Evolutionary conservation across 2,888 invertebrate species (phyloP).

Genomic region (Chymomyza fuscimana): DNA sequence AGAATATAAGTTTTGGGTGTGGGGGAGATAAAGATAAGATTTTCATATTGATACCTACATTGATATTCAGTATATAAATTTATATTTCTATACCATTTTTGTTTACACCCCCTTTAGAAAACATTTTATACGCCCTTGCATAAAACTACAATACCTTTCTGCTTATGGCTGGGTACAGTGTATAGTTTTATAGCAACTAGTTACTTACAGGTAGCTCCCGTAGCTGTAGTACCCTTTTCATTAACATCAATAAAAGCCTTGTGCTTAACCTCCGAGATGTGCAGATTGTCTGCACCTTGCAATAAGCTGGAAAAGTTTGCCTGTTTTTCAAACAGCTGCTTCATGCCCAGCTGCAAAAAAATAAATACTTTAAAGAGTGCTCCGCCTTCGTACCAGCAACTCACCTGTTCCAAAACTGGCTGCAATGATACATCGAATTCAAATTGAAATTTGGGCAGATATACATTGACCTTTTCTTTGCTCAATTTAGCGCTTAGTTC

Average conservation of each 20-base stretch:
- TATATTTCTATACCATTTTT: no score
- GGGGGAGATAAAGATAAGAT: no score
- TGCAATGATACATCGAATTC: slow-evolving; percentile 85
- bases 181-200: background rate
- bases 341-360: slow-evolving; percentile 84
- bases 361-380: background rate
- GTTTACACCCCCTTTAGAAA: no score
- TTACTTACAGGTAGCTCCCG: slow-evolving; percentile 85
- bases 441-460: slow-evolving; percentile 89
- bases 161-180: no score
- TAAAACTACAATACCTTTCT: no score
- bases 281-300: slow-evolving; percentile 79
- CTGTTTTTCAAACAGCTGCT: slow-evolving; percentile 82
- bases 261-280: slow-evolving; percentile 87
- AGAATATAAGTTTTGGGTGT: no score
- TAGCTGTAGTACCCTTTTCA: slow-evolving; percentile 92
- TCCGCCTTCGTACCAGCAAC: background rate
- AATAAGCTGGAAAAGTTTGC: slow-evolving; percentile 84
- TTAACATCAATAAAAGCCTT: slow-evolving; percentile 92
- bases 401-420: slow-evolving; percentile 83
- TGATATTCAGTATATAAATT: no score
- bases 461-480: slow-evolving; percentile 81
- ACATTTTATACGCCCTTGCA: no score
- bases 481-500: slow-evolving; percentile 80
- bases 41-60: no score